Base-by-base conservation (phyloP, 1,140 invertebrate genomes). In the Grapholita molesta region DNA sequence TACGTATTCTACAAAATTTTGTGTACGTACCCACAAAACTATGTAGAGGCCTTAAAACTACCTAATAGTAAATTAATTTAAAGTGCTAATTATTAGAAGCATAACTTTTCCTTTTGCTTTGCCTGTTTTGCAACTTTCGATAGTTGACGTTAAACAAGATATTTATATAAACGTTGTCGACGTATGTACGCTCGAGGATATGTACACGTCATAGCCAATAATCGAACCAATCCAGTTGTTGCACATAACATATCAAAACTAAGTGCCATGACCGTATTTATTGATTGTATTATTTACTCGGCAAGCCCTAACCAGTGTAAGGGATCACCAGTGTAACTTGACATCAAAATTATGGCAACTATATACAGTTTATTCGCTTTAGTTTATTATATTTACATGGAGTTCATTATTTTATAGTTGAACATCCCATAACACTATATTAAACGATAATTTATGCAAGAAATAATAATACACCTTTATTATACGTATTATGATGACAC, bases 201-300 rank as follows among this genome's bases (percentile, higher is more conserved):
- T 57, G 21, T 21, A 57, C 35, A 57, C 53, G 23, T 57, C 48
- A 57, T 57, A 25, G 24, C 35, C 35, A 57, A 57, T 57, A 57
- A n/a, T 12, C 53, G 24, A 57, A 12, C 53, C 23, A 57, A 57
- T 57, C 53, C 25, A 11, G 53, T 23, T 57, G 24, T 57, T 57
- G 23, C 53, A 57, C 53, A 57, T 57, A 57, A 57, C 53, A 57
- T 57, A 57, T 57, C 53, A 57, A 57, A 57, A 57, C 24, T 23
- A 24, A 55, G 35, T 55, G 53, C 25, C 53, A 12, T 55, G 53
- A 0, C 21, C 53, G 35, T n/a, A 15, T n/a, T n/a, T 15, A n/a
- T n/a, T 3, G 11, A 38, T 15, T 38, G 35, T n/a, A n/a, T n/a
- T n/a, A n/a, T n/a, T n/a, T n/a, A n/a, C n/a, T n/a, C n/a, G n/a